Conservation (phyloP, 2,797 vertebrate species). For the Saxicola maurus region DNA sequence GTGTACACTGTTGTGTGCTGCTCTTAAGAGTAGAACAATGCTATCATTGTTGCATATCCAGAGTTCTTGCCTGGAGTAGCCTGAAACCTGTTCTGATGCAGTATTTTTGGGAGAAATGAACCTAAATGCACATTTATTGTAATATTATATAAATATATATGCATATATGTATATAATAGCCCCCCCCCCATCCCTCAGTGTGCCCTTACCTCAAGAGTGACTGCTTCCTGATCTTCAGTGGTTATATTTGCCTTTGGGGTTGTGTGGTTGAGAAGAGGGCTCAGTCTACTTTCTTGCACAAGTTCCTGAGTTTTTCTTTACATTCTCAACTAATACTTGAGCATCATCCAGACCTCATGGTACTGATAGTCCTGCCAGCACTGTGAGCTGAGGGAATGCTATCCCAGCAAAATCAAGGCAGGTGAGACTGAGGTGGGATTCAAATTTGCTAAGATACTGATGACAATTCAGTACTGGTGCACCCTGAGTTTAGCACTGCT, state of each 20-base stretch:
- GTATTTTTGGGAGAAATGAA: background rate
- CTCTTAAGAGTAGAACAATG: background rate
- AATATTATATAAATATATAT: background rate
- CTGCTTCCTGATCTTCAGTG: background rate
- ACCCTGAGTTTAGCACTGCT: background rate
- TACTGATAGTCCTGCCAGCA: background rate
- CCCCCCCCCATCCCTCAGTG: background rate
- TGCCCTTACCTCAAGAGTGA: background rate
- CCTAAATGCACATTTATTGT: background rate
- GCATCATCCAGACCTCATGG: background rate
- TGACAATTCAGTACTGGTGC: background rate
- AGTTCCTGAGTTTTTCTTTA: background rate
- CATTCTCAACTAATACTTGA: background rate
- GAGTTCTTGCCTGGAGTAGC: background rate
- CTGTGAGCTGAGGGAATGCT: background rate
- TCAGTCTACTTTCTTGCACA: background rate
- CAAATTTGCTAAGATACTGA: background rate
- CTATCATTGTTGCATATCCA: background rate
- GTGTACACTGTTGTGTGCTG: background rate
- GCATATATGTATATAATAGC: background rate
- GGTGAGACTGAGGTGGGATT: background rate
- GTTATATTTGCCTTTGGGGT: background rate
- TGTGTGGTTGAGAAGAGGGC: background rate
- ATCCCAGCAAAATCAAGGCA: background rate
- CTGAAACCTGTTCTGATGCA: background rate